These are phyloP conservation scores for Coccyzus lansbergi DNA, from an alignment of 2,797 vertebrate species.

Conservation along the genomic window DNA sequence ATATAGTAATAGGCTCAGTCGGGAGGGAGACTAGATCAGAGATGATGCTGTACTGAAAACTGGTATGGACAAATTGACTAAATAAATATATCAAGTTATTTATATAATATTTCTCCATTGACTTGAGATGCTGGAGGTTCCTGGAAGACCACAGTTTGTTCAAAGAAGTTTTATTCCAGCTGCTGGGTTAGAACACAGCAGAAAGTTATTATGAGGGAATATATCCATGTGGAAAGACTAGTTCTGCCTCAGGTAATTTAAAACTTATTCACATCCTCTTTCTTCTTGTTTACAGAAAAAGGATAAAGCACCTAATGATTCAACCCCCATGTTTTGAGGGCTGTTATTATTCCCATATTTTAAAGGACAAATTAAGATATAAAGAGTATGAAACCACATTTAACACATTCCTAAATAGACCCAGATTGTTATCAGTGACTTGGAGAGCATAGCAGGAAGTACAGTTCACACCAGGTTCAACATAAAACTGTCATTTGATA, in stretches of 20 bases:
- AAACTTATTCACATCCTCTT: background rate
- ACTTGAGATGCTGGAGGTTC: slow-evolving; percentile 7
- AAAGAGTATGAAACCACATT: background rate
- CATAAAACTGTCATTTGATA: background rate
- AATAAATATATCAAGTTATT: slow-evolving; percentile 40
- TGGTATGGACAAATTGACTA: background rate
- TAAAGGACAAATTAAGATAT: background rate
- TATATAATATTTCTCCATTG: background rate
- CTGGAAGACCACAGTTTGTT: background rate
- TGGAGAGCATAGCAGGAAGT: background rate
- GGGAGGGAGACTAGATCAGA: background rate
- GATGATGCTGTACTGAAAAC: background rate
- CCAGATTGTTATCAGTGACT: background rate
- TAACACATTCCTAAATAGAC: background rate
- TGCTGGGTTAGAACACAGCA: background rate
- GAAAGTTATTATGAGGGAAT: background rate
- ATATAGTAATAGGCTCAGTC: slow-evolving; percentile 28
- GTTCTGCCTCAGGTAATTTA: background rate
- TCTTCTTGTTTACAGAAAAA: background rate
- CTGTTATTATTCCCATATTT: background rate
- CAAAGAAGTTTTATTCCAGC: slow-evolving; percentile 19
- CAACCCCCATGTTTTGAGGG: background rate
- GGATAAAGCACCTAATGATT: background rate
- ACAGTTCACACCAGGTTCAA: background rate
- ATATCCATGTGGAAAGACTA: background rate